Conservation (phyloP, 2,797 vertebrate species). For the Sebastes kiyomatsui region DNA sequence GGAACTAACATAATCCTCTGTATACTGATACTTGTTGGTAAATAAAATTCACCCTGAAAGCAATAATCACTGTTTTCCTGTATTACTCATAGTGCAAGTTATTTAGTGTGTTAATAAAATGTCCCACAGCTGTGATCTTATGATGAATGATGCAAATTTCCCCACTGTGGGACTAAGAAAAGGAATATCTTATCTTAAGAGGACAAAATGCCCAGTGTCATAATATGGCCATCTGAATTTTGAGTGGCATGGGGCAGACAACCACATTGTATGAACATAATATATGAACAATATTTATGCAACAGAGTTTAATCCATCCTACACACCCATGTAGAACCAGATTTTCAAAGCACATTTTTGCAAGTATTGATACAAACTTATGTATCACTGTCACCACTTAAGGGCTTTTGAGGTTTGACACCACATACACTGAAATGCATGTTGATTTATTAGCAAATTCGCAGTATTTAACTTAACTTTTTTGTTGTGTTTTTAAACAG, state of each 20-base stretch:
- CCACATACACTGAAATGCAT: neutral
- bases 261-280: neutral
- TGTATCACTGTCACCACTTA: neutral
- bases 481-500: neutral
- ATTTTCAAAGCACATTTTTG: neutral
- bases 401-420: no score
- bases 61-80: slow-evolving; percentile 27
- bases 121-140: neutral
- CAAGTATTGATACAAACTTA: neutral
- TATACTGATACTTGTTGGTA: slow-evolving; percentile 28
- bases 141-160: neutral
- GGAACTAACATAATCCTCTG: neutral
- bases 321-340: neutral
- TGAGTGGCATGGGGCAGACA: no score
- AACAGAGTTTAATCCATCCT: neutral
- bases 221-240: neutral
- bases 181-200: no score
- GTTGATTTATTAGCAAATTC: neutral
- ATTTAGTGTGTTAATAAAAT: neutral
- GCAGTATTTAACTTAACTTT: neutral
- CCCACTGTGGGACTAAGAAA: no score
- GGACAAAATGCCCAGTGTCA: neutral
- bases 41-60: slow-evolving; percentile 57
- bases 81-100: neutral
- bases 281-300: neutral